These are phyloP conservation scores for Araneus ventricosus DNA, from an alignment of 1,140 invertebrate genomes.

Conservation along the genomic window DNA sequence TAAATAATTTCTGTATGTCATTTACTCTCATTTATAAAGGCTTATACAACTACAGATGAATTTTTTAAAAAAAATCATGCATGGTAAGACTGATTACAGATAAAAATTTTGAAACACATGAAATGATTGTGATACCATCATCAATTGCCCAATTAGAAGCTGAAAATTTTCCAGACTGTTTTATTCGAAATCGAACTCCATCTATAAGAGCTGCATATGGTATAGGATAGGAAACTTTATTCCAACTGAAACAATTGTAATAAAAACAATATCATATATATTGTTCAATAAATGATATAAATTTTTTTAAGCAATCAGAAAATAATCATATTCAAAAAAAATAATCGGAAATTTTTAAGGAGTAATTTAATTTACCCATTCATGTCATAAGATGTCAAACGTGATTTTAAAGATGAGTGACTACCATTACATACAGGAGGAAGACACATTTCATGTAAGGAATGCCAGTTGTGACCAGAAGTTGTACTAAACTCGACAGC, in stretches of 20 bases:
- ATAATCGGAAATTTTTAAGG: no score
- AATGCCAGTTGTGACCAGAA: conserved; percentile 79
- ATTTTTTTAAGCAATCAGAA: background rate
- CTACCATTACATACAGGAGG: conserved; percentile 78
- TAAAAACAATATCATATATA: background rate
- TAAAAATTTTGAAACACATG: background rate
- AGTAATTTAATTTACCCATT: conserved; percentile 56
- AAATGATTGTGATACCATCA: conserved; percentile 73
- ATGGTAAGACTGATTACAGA: background rate
- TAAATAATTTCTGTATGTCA: no score
- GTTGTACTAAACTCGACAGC: conserved; percentile 79
- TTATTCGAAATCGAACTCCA: conserved; percentile 79
- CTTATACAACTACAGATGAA: no score
- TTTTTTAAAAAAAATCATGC: background rate
- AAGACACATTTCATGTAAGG: conserved; percentile 79
- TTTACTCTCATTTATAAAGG: no score
- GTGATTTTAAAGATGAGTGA: conserved; percentile 75
- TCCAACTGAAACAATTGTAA: conserved; percentile 78
- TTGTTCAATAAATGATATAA: no score
- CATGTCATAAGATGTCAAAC: conserved; percentile 55
- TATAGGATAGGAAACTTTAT: conserved; percentile 79
- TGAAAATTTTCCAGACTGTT: conserved; percentile 76
- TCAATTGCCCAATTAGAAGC: conserved; percentile 80
- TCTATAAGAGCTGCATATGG: conserved; percentile 80
- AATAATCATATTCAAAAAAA: background rate